Base-by-base conservation (phyloP, 2,113 vertebrate species). In the Protobothrops mucrosquamatus region DNA sequence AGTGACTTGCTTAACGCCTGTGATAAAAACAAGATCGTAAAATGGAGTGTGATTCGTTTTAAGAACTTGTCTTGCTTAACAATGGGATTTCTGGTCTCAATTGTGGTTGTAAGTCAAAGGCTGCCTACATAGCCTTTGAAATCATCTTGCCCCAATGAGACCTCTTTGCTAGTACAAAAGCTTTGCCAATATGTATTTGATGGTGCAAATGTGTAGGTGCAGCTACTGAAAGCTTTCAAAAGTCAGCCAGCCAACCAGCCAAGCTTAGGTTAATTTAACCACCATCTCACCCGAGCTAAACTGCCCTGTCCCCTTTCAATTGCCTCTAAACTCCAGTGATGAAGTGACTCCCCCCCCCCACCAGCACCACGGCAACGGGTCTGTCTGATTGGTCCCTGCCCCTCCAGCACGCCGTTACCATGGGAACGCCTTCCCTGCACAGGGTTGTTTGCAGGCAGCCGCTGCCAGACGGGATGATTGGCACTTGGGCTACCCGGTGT, bases 351-450 rank as follows among this genome's bases (percentile, higher is more conserved):
- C 4, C 4, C 5, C 15, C 34, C 0, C 2, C 1, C 61, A 1
- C 29, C 29, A 22, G 74, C n/a, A 11, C 86, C 87, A 59, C 0
- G 24, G 92, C 39, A 81, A 55, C 87, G 5, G 54, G n/a, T 81
- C 43, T 69, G 39, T 89, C 92, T 24, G 39, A 46, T 81, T 54
- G 34, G 61, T 89, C 48, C 87, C 64, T 85, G 64, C 64, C 87
- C 87, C 48, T 85, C 87, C 3, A 85, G 74, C 61, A 29, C 43
- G 0, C 48, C 18, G 54, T 92, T 89, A 88, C 92, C 88, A 89
- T 89, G 64, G 92, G 87, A 92, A 92, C 88, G 26, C 54, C 92
- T 59, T 34, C 92, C 48, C 6, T 34, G 20, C 87, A 74, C 64
- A 92, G 15, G 46, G 12, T 87, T 59, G 61, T 64, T 74, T 61